phyloP scores from a whole-genome alignment of 2,888 invertebrate genomes.

The Hydrotaea diabolus region DNA sequence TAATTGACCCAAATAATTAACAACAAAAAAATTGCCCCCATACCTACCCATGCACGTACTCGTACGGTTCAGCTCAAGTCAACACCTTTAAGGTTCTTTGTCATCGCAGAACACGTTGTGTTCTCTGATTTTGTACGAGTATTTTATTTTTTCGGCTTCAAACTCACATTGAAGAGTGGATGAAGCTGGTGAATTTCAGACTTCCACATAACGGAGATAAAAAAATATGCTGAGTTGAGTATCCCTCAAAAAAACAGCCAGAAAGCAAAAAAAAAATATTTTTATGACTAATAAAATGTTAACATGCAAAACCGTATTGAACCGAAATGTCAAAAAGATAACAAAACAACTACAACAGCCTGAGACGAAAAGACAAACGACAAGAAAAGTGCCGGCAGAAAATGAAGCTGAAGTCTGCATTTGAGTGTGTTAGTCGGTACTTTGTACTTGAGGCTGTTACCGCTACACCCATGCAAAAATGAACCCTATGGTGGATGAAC shows the following conservation, averaged over 20 bases:
- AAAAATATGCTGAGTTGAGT: slow-evolving; percentile 1
- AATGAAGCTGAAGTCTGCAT: slow-evolving; percentile 18
- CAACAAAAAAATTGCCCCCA: slow-evolving; percentile 1
- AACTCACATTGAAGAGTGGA: slow-evolving; percentile 47
- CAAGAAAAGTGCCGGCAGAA: slow-evolving; percentile 63
- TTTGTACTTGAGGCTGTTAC: neutral
- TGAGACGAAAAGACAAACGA: slow-evolving; percentile 70
- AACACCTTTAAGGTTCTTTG: slow-evolving; percentile 37
- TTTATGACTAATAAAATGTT: slow-evolving; percentile 78
- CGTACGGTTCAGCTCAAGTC: slow-evolving; percentile 9
- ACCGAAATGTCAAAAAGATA: slow-evolving; percentile 75
- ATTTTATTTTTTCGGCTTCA: neutral
- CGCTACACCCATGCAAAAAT: slow-evolving; percentile 44
- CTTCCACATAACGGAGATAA: slow-evolving; percentile 10
- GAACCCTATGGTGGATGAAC: no score
- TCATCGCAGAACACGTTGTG: slow-evolving; percentile 28
- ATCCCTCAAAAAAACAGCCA: neutral
- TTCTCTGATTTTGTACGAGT: slow-evolving; percentile 18
- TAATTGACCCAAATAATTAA: slow-evolving; percentile 62
- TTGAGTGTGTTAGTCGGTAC: neutral
- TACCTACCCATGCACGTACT: neutral
- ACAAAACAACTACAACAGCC: slow-evolving; percentile 52
- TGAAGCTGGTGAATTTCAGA: neutral
- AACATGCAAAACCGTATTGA: slow-evolving; percentile 74
- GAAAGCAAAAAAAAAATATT: slow-evolving; percentile 15